These are phyloP conservation scores for Drosophila auraria DNA, from an alignment of 1,140 invertebrate species.

Conservation along the genomic window DNA sequence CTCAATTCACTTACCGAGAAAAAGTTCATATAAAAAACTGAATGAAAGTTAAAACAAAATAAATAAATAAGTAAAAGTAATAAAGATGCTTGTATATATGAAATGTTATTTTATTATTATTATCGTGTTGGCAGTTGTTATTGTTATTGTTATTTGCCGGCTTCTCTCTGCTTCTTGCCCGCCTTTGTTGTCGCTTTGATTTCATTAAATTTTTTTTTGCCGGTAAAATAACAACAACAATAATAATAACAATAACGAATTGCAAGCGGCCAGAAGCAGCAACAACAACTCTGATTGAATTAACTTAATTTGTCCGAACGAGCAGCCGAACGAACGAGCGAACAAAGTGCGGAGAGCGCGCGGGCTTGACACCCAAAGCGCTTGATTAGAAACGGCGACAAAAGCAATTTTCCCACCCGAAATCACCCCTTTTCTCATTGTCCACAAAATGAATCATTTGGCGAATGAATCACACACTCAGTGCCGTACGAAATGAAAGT, in stretches of 20 bases:
- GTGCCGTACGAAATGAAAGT: conserved; percentile 9
- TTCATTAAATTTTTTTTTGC: conserved; percentile 44
- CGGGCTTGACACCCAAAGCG: conserved; percentile 26
- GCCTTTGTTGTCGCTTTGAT: conserved; percentile 38
- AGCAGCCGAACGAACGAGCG: background rate
- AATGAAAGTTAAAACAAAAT: conserved; percentile 43
- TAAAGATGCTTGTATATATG: conserved; percentile 2
- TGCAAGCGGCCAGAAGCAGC: conserved; percentile 25
- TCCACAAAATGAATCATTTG: conserved; percentile 43
- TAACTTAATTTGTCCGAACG: conserved; percentile 54
- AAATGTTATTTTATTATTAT: conserved; percentile 28
- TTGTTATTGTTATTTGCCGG: conserved; percentile 29
- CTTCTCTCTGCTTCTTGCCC: conserved; percentile 21
- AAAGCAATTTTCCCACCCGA: conserved; percentile 50
- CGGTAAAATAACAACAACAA: conserved; percentile 40
- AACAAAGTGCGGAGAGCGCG: conserved; percentile 24
- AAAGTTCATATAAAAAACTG: conserved; percentile 13
- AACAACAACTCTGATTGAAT: conserved; percentile 60
- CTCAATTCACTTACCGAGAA: conserved; percentile 11
- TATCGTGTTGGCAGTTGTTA: conserved; percentile 24
- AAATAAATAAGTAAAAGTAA: conserved; percentile 8
- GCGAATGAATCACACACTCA: conserved; percentile 20
- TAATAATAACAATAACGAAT: conserved; percentile 6
- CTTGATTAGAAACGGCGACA: conserved; percentile 76
- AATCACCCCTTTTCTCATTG: conserved; percentile 16